These are phyloP conservation scores for Erythrolamprus reginae DNA, from an alignment of 2,113 vertebrate genomes.

Conservation along the genomic window DNA sequence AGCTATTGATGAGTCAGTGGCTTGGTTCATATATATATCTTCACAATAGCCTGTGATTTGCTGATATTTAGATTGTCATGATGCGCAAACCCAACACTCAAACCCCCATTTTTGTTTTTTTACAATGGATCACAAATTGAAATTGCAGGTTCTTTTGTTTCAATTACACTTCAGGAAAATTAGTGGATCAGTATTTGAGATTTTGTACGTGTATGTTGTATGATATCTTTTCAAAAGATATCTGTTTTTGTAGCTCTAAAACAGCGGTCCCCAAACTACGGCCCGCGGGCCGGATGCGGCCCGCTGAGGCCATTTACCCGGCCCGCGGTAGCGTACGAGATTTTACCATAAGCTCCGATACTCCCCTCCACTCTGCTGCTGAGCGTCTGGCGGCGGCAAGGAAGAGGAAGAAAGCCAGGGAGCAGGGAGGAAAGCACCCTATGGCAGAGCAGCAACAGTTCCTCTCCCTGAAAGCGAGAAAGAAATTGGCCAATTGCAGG, in stretches of 20 bases:
- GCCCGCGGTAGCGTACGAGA: too few species aligned
- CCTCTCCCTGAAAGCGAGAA: too few species aligned
- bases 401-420: too few species aligned
- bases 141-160: neutral
- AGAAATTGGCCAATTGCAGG: too few species aligned
- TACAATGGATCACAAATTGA: neutral
- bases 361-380: too few species aligned
- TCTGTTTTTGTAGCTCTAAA: neutral
- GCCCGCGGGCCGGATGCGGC: too few species aligned
- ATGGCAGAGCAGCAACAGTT: too few species aligned
- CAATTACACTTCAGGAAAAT: neutral
- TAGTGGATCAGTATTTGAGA: neutral
- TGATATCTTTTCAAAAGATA: neutral
- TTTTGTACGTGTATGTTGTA: neutral
- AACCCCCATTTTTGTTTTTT: neutral
- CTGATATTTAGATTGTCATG: neutral
- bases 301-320: too few species aligned
- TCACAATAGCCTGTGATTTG: neutral
- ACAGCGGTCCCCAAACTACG: too few species aligned
- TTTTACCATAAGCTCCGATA: too few species aligned
- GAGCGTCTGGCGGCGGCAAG: too few species aligned
- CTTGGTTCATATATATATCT: neutral
- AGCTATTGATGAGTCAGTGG: neutral
- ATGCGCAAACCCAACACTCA: neutral
- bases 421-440: too few species aligned